phyloP scores from a whole-genome alignment of 2,113 vertebrate species.

The Sorex fumeus region DNA sequence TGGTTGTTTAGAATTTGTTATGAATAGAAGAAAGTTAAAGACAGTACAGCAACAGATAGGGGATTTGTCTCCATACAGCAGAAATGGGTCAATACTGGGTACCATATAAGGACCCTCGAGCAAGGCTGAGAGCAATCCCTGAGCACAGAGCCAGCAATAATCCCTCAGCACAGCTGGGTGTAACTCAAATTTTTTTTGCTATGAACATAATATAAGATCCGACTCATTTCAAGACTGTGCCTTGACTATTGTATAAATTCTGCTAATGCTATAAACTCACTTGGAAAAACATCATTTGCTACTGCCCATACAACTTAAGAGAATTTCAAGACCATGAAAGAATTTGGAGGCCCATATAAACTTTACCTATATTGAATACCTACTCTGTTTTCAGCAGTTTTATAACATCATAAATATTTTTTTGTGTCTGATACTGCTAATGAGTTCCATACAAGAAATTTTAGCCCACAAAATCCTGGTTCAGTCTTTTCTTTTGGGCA shows the following conservation, averaged over 20 bases:
- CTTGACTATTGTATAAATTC: constrained; percentile 19
- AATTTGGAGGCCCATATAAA: constrained; percentile 41
- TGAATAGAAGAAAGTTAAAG: not conserved
- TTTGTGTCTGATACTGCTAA: constrained; percentile 66
- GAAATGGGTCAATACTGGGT: too few species aligned
- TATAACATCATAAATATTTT: constrained; percentile 72
- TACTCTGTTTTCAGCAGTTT: constrained; percentile 57
- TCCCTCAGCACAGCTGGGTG: too few species aligned
- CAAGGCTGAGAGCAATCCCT: too few species aligned
- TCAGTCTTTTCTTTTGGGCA: constrained; percentile 44
- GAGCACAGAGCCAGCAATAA: too few species aligned
- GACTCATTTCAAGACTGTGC: not conserved
- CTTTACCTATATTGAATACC: constrained; percentile 26
- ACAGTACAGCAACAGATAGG: too few species aligned
- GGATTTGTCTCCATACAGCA: too few species aligned
- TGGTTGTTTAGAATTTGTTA: not conserved
- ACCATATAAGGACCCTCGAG: too few species aligned
- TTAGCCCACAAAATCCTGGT: constrained; percentile 46
- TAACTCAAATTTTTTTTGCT: too few species aligned
- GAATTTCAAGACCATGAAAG: constrained; percentile 46
- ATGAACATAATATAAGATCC: not conserved
- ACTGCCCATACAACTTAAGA: not conserved
- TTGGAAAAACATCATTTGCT: constrained; percentile 5
- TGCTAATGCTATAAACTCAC: not conserved
- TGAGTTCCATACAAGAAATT: constrained; percentile 70